Conservation (phyloP, 2,888 invertebrate genomes). For the Luperina testacea region DNA sequence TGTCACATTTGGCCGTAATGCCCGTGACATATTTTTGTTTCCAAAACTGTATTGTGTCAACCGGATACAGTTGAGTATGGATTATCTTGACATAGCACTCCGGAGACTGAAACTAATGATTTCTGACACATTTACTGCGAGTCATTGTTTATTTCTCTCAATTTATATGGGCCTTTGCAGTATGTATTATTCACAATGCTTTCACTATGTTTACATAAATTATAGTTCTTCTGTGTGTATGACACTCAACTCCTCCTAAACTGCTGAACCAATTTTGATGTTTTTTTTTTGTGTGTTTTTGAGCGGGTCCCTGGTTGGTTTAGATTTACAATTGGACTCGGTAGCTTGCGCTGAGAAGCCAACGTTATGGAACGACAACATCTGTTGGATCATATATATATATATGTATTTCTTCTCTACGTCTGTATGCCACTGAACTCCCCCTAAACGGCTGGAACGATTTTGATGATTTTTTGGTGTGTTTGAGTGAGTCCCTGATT, state of each 20-base stretch:
- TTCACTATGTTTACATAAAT: not conserved
- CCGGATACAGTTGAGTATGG: slow-evolving; percentile 20
- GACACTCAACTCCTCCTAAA: not conserved
- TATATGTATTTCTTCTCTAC: not conserved
- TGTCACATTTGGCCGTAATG: slow-evolving; percentile 64
- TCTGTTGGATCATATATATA: too few relatives aligned
- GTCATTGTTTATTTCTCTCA: not conserved
- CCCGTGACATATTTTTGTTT: slow-evolving; percentile 53
- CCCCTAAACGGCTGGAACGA: not conserved
- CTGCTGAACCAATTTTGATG: not conserved
- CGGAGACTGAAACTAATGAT: not conserved
- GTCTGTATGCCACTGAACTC: not conserved
- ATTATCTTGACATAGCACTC: slow-evolving; percentile 13
- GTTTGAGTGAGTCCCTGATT: not conserved
- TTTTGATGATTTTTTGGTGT: not conserved
- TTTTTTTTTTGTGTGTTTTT: not conserved
- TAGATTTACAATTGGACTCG: not conserved
- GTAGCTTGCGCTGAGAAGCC: too few relatives aligned
- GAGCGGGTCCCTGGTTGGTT: not conserved
- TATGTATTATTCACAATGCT: not conserved
- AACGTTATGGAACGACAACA: too few relatives aligned
- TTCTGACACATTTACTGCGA: not conserved
- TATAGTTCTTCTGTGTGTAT: not conserved
- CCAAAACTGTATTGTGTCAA: slow-evolving; percentile 50
- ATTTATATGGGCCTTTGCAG: not conserved